phyloP scores from a whole-genome alignment of 2,888 invertebrate genomes.

The Pristionchus exspectatus region DNA sequence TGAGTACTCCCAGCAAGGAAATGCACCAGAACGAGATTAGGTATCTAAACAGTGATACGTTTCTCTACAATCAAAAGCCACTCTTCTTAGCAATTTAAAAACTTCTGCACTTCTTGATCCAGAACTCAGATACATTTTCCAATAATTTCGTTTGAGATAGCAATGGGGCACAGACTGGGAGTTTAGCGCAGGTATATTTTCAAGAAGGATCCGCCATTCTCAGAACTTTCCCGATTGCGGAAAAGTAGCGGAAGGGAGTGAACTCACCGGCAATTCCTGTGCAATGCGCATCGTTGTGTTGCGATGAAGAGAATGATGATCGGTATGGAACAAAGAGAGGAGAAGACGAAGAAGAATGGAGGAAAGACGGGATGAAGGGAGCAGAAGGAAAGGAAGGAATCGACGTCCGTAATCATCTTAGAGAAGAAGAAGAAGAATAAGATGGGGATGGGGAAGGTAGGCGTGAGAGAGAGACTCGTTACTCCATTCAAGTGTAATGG shows the following conservation, averaged over 20 bases:
- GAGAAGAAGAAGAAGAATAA: background rate
- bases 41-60: too few species aligned
- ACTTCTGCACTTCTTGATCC: too few species aligned
- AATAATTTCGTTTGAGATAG: too few species aligned
- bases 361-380: background rate
- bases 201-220: too few species aligned
- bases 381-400: background rate
- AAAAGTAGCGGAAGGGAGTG: too few species aligned
- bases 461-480: background rate
- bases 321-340: background rate
- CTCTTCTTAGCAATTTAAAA: too few species aligned
- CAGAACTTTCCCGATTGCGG: too few species aligned
- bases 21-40: constrained; percentile 33
- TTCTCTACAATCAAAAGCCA: too few species aligned
- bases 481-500: background rate
- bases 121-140: too few species aligned
- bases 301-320: background rate
- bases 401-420: background rate
- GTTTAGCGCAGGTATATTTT: too few species aligned
- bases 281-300: background rate
- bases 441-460: background rate
- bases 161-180: too few species aligned
- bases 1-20: background rate
- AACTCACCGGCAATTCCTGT: background rate
- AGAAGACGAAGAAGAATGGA: background rate